These are phyloP conservation scores for Gracilinanus agilis DNA, from an alignment of 2,113 vertebrate species.

Conservation along the genomic window DNA sequence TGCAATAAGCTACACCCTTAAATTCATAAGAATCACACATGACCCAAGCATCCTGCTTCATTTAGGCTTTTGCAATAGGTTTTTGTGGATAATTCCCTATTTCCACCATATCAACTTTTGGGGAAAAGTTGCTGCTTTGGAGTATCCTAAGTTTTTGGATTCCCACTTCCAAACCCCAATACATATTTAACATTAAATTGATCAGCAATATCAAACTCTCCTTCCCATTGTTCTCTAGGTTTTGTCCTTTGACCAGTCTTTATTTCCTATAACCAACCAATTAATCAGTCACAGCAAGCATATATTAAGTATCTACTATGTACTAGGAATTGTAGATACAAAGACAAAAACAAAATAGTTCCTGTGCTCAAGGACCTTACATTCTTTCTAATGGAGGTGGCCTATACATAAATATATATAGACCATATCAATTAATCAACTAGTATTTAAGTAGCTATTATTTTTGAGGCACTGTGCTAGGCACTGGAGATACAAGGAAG, in stretches of 20 bases:
- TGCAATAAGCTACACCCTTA: background rate
- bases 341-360: background rate
- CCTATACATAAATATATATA: background rate
- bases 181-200: background rate
- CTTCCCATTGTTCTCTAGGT: background rate
- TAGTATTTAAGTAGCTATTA: background rate
- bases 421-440: background rate
- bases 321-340: background rate
- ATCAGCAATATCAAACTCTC: background rate
- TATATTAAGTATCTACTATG: background rate
- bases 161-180: background rate
- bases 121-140: background rate
- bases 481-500: background rate
- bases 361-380: background rate
- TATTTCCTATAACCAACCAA: background rate
- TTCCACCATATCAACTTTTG: background rate
- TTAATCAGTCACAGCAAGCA: background rate
- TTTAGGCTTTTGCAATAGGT: background rate
- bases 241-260: background rate
- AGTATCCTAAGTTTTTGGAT: background rate
- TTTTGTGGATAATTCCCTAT: background rate
- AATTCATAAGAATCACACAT: background rate
- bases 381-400: background rate
- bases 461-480: background rate
- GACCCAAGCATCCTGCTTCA: background rate